Percentiles rank a stretch among this genome's conserved stretches.
These are phyloP conservation scores for Aleiodes alternator DNA, from an alignment of 2,888 invertebrate genomes.

Conservation along the genomic window DNA sequence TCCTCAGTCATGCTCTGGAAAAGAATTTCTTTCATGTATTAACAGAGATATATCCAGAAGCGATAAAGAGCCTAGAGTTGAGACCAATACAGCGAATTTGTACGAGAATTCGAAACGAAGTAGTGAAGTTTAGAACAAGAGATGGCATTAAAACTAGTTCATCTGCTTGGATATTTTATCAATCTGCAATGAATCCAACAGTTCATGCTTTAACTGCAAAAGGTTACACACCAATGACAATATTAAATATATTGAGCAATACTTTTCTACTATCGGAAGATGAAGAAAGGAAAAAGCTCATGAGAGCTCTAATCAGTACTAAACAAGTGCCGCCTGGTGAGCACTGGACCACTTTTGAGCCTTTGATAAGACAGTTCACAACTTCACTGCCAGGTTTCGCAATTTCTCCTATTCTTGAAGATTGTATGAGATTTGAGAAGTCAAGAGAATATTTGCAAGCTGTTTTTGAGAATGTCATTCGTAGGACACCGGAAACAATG, in stretches of 20 bases:
- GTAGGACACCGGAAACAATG: neutral
- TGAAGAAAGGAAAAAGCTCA: constrained; percentile 9
- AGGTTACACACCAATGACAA: neutral
- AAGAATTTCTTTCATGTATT: neutral
- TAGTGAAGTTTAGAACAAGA: neutral
- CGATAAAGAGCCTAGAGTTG: neutral
- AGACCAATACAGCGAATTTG: neutral
- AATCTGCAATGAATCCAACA: neutral
- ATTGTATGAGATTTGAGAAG: constrained; percentile 13
- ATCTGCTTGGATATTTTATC: neutral
- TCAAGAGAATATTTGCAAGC: constrained; percentile 1
- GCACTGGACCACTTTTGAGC: constrained; percentile 1
- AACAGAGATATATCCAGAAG: constrained; percentile 1
- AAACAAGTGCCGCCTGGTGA: neutral
- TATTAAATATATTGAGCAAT: neutral
- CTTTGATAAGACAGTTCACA: neutral
- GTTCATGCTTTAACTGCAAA: neutral
- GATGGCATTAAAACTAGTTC: neutral
- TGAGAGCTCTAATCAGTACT: neutral
- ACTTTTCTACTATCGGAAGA: neutral
- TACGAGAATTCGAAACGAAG: neutral
- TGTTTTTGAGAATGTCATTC: neutral
- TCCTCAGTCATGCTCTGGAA: neutral
- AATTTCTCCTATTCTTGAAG: neutral
- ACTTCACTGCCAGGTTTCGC: neutral